phyloP scores from a whole-genome alignment of 1,140 invertebrate genomes.

The Oppia nitens region DNA sequence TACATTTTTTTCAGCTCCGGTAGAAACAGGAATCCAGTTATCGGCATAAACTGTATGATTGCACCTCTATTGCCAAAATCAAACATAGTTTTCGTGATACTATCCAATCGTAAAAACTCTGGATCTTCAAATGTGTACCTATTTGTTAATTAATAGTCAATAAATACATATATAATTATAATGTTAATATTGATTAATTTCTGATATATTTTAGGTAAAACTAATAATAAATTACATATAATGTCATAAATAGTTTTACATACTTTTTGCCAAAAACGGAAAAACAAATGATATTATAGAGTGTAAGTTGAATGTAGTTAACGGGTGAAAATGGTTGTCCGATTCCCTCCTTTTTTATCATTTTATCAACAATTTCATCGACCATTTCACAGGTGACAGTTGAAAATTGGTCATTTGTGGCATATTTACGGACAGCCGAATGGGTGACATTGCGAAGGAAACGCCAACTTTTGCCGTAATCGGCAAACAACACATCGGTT shows the following conservation, averaged over 20 bases:
- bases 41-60: not conserved
- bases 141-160: too few species aligned
- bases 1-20: not conserved
- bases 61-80: not conserved
- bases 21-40: not conserved
- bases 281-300: not conserved
- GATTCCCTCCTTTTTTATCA: not conserved
- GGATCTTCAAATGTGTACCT: not conserved
- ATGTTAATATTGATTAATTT: too few species aligned
- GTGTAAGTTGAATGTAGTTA: not conserved
- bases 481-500: not conserved
- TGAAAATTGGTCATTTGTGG: not conserved
- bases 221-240: too few species aligned
- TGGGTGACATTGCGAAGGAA: not conserved
- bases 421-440: not conserved
- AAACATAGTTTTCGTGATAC: not conserved
- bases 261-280: not conserved
- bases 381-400: not conserved
- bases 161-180: too few species aligned
- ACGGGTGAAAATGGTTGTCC: not conserved
- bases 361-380: not conserved
- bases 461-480: not conserved
- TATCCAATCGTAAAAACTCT: not conserved
- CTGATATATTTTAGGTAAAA: too few species aligned
- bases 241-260: too few species aligned